phyloP scores from a whole-genome alignment of 1,140 invertebrate genomes.

The Scaptomyza pallida region DNA sequence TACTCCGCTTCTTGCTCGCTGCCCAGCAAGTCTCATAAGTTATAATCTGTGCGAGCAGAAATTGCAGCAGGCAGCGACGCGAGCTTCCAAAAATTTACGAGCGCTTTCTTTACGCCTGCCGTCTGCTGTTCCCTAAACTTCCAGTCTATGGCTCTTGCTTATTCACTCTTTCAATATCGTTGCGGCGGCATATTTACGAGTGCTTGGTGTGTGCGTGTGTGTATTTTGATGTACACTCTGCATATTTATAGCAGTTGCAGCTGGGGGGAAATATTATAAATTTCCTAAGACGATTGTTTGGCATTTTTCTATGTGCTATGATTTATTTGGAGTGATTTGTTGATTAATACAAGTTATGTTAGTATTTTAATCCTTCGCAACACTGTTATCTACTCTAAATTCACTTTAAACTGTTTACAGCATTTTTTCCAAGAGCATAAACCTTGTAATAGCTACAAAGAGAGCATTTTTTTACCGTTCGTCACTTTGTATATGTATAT shows the following conservation, averaged over 20 bases:
- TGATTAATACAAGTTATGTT: too few species aligned
- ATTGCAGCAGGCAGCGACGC: constrained; percentile 48
- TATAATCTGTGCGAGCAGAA: constrained; percentile 66
- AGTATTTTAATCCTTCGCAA: too few species aligned
- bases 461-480: constrained; percentile 11
- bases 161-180: constrained; percentile 51
- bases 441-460: too few species aligned
- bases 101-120: constrained; percentile 24
- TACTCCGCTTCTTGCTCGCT: neutral
- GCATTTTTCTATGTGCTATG: too few species aligned
- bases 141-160: constrained; percentile 2
- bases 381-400: too few species aligned
- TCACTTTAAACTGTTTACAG: too few species aligned
- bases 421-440: too few species aligned
- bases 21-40: constrained; percentile 43
- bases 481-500: constrained; percentile 23
- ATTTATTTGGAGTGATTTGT: too few species aligned
- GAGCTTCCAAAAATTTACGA: constrained; percentile 66
- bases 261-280: constrained; percentile 28
- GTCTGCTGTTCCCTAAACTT: neutral
- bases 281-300: constrained; percentile 38
- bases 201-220: constrained; percentile 23
- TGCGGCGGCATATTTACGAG: constrained; percentile 67
- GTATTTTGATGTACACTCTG: constrained; percentile 35
- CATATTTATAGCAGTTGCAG: constrained; percentile 41